Evolutionary conservation across 2,888 invertebrate species (phyloP), one percentile per base, ranked within the genome.

Genomic region (Papilio gigon): DNA sequence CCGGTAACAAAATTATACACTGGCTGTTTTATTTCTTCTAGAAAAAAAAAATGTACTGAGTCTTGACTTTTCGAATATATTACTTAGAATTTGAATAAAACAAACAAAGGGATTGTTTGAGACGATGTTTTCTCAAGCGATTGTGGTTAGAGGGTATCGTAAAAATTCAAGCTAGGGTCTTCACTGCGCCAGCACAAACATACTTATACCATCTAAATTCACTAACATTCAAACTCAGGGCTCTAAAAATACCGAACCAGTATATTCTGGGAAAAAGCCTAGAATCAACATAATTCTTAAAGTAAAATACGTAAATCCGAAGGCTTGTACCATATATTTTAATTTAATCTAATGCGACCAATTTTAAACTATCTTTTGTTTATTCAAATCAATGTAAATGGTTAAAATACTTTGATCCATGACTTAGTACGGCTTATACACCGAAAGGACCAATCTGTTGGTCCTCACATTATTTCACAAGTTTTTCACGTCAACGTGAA

Each of bases 71-170:
- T 84, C 84, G 83, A 88, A 88, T 87, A 89, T 89, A 90, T 90
- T 91, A 90, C 89, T 90, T 90, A 85, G 86, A 81, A 91, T 91
- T 91, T 91, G 91, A 91, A 91, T 91, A 90, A 89, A 87, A 91
- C 91, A 90, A 90, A 90, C 90, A 90, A 91, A 90, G 88, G 91
- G 90, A 88, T 89, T 90, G 88, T 82, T 88, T 87, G 81, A 89
- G 90, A 88, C 88, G 86, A 83, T 88, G 83, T 88, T 89, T 90
- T 90, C 89, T 90, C 87, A 89, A 89, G 90, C 90, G 86, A 88
- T 90, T 90, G 89, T 89, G 85, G 87, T 90, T 87, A 89, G 88
- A 87, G 84, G 84, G 86, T 86, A 88, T 90, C 86, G 88, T 88
- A 89, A 90, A 90, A 90, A 86, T 88, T 67, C 67, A 37, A 67